A percentile compares a stretch with the other conserved stretches of the same genome.
Evolutionary conservation across 1,140 invertebrate species (phyloP).

Genomic region (Drosophila sturtevanti): DNA sequence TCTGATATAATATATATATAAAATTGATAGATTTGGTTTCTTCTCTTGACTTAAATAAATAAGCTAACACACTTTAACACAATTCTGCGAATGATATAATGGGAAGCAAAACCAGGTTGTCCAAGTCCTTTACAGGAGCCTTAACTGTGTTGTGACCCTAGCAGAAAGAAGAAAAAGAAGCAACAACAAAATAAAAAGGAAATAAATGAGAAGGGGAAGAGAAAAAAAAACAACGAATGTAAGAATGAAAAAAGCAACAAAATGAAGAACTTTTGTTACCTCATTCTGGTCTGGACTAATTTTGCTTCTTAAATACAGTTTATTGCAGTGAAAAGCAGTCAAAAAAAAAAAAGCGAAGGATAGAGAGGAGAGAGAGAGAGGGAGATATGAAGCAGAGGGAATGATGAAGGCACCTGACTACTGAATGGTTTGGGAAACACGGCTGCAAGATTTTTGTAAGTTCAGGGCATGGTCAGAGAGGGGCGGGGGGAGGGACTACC

Average conservation of each 20-base stretch:
- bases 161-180: not conserved
- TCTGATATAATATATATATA: too few species aligned
- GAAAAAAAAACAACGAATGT: not conserved
- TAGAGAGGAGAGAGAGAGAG: not conserved
- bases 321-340: slow-evolving; percentile 22
- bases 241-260: not conserved
- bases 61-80: slow-evolving; percentile 49
- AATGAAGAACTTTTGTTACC: slow-evolving; percentile 9
- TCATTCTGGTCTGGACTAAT: slow-evolving; percentile 41
- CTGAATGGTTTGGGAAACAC: too few species aligned
- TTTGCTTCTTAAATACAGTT: slow-evolving; percentile 59
- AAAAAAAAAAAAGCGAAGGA: not conserved
- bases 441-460: not conserved
- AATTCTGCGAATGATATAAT: not conserved
- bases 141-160: slow-evolving; percentile 6
- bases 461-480: not conserved
- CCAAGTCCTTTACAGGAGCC: not conserved
- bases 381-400: slow-evolving; percentile 5
- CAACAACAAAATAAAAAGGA: not conserved
- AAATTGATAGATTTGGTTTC: too few species aligned
- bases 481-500: not conserved
- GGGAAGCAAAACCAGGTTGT: not conserved
- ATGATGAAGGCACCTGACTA: too few species aligned
- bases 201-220: too few species aligned
- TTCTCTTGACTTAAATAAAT: slow-evolving; percentile 37